Conservation (phyloP, 2,113 vertebrate genomes). For the Chauna torquata region DNA sequence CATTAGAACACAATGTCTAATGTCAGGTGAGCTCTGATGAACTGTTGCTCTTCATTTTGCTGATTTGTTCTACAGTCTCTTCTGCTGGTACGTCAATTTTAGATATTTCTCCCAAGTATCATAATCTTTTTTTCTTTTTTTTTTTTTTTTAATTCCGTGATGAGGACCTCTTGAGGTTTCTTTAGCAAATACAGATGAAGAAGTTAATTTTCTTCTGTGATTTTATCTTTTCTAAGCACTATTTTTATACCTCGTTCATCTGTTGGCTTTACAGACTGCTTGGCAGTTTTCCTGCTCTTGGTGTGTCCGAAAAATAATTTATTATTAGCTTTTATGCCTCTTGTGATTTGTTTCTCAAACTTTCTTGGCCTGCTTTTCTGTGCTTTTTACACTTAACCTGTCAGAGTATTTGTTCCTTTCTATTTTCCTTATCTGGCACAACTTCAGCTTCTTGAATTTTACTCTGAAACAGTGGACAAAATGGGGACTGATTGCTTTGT, state of each 20-base stretch:
- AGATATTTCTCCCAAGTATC: neutral
- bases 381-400: conserved; percentile 49
- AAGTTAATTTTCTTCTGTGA: conserved; percentile 14
- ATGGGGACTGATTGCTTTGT: conserved; percentile 5
- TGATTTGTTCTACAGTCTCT: neutral
- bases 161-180: neutral
- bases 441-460: conserved; percentile 14
- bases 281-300: conserved; percentile 31
- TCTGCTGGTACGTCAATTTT: neutral
- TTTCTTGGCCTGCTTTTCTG: conserved; percentile 24
- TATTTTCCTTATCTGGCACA: neutral
- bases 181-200: neutral
- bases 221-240: conserved; percentile 43
- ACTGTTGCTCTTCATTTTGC: neutral
- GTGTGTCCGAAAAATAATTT: conserved; percentile 49
- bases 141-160: neutral
- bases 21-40: neutral
- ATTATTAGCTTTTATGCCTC: conserved; percentile 32
- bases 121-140: too few species aligned
- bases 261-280: conserved; percentile 17
- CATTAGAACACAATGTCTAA: neutral
- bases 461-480: neutral
- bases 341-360: conserved; percentile 25
- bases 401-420: neutral
- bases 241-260: conserved; percentile 50